Conservation (phyloP, 2,113 vertebrate genomes). For the Mus spicilegus region DNA sequence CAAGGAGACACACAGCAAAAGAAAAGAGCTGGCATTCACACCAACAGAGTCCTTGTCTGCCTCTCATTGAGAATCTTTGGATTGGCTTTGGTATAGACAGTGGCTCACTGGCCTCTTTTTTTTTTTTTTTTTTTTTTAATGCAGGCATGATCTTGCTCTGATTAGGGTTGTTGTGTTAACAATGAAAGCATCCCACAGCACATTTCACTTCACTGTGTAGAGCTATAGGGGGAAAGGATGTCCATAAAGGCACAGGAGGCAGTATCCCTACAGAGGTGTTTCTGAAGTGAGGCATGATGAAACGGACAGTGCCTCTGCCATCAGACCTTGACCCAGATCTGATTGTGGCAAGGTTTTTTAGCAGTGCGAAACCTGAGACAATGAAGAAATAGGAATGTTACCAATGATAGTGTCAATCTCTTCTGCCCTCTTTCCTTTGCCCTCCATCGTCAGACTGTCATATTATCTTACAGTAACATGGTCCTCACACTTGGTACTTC, state of each 20-base stretch:
- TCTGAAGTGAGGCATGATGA: neutral
- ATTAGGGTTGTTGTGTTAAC: too few species aligned
- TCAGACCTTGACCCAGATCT: neutral
- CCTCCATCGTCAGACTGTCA: neutral
- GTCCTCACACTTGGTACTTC: neutral
- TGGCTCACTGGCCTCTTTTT: neutral
- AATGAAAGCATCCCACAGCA: neutral
- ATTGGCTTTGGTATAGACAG: neutral
- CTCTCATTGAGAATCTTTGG: accelerated
- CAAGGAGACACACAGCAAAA: neutral
- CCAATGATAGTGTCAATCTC: neutral
- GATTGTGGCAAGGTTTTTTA: neutral
- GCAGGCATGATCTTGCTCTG: neutral
- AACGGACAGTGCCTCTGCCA: neutral
- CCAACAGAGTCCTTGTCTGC: neutral
- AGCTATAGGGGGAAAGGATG: neutral
- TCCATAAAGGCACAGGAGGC: too few species aligned
- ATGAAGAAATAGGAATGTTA: neutral
- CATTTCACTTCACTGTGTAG: neutral
- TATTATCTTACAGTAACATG: neutral
- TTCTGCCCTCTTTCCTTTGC: neutral
- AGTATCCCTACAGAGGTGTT: neutral
- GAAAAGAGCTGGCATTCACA: neutral
- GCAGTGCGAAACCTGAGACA: neutral
- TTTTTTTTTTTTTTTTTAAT: too few species aligned